Evolutionary conservation across 1,140 invertebrate genomes (phyloP), one percentile per base, ranked within the genome.

Genomic region (Drosophila leontia): DNA sequence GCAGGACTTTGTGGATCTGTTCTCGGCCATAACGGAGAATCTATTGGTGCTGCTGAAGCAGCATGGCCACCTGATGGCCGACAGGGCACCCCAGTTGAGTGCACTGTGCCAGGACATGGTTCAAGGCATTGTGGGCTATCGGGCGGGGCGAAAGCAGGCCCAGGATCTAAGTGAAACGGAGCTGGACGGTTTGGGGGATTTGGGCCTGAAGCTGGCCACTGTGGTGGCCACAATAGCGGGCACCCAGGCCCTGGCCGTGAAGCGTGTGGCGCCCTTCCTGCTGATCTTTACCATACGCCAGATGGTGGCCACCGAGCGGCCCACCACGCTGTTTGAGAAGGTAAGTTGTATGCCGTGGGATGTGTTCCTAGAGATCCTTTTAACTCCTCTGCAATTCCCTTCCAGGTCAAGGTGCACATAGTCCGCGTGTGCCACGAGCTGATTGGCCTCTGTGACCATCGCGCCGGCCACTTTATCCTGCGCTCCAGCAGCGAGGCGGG

Each of bases 311-410:
- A 87, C 82, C 50, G 87, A 92, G 3, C 48, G 80, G 17, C 80
- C 92, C 15, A 91, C 92, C 0, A 92, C 92, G n/a, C 59, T 92
- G 23, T 92, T 88, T 29, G 79, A 91, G 11, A 91, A 92, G 85
- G 84, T 87, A 12, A 7, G 37, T 50, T 9, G 12, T 0, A 17
- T 2, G 19, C 0, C 1, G 19, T 1, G 1, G 19, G 1, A 19
- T 19, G 19, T 19, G 19, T 19, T 19, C 19, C 19, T 19, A 12
- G 7, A 11, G 12, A 9, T 3, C 9, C 4, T 3, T n/a, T 32
- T 15, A 48, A 29, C 5, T 13, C 26, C 5, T 13, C 26, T n/a
- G 2, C 6, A 0, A 6, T 29, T 0, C 3, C 47, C 1, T 50
- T 50, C 6, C 29, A 51, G 92, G 75, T 92, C 32, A 93, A 92